Conservation (phyloP, 2,888 invertebrate species). For the Phasia obesa region DNA sequence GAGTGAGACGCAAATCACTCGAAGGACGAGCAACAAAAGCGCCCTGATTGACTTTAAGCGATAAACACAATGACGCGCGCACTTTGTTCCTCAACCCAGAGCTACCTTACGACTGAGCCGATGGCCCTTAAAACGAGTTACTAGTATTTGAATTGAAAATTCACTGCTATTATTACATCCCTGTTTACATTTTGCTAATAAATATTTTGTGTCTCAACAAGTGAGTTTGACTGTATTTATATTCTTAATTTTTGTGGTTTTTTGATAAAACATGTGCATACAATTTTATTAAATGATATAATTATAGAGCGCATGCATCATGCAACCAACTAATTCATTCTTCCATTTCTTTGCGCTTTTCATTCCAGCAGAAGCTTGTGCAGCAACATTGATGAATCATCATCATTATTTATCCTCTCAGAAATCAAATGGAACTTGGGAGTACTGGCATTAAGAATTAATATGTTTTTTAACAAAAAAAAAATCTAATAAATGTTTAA, state of each 20-base stretch:
- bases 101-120: too few relatives aligned
- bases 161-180: too few relatives aligned
- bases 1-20: too few relatives aligned
- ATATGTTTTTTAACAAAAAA: not conserved
- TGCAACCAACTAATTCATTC: slow-evolving; percentile 44
- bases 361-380: slow-evolving; percentile 7
- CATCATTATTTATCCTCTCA: slow-evolving; percentile 57
- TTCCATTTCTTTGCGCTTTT: slow-evolving; percentile 6
- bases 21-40: too few relatives aligned
- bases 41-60: too few relatives aligned
- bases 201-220: not conserved
- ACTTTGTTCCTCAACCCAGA: too few relatives aligned
- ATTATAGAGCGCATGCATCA: slow-evolving; percentile 77
- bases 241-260: slow-evolving; percentile 62
- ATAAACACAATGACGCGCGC: too few relatives aligned
- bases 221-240: slow-evolving; percentile 11
- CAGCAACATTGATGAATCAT: slow-evolving; percentile 37
- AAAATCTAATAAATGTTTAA: not conserved
- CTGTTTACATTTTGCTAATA: too few relatives aligned
- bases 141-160: too few relatives aligned
- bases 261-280: slow-evolving; percentile 78
- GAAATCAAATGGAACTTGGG: slow-evolving; percentile 49
- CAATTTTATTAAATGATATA: slow-evolving; percentile 81
- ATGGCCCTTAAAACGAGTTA: too few relatives aligned
- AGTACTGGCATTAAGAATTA: slow-evolving; percentile 13